phyloP scores from a whole-genome alignment of 2,797 vertebrate species.

The Typhlichthys subterraneus region DNA sequence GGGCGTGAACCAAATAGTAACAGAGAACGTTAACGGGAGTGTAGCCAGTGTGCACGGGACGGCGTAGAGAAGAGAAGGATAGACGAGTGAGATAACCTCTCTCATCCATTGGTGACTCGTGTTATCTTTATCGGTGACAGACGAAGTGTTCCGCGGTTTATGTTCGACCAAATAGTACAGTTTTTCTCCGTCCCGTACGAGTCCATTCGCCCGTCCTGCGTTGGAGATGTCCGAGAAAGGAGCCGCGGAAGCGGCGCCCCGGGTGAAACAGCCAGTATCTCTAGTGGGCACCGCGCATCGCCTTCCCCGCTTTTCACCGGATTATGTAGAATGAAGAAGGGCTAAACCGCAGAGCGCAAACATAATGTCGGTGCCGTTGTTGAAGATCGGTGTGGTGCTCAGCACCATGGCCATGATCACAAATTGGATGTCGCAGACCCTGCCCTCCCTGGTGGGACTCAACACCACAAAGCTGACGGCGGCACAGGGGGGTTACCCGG shows the following conservation, averaged over 20 bases:
- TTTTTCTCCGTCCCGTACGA: slow-evolving; percentile 34
- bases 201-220: slow-evolving; percentile 35
- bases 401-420: slow-evolving; percentile 98
- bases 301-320: slow-evolving; percentile 60
- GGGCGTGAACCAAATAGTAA: slow-evolving; percentile 71
- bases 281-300: slow-evolving; percentile 67
- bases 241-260: slow-evolving; percentile 71
- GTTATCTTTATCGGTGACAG: neutral
- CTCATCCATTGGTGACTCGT: neutral
- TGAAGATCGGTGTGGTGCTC: slow-evolving; percentile 94
- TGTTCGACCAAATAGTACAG: slow-evolving; percentile 1
- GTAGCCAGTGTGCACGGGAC: slow-evolving; percentile 57
- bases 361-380: slow-evolving; percentile 88
- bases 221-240: slow-evolving; percentile 73
- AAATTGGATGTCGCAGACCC: slow-evolving; percentile 97
- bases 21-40: slow-evolving; percentile 33
- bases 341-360: slow-evolving; percentile 63
- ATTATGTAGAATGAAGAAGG: slow-evolving; percentile 81
- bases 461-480: slow-evolving; percentile 92
- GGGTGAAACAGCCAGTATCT: slow-evolving; percentile 65
- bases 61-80: slow-evolving; percentile 18
- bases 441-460: slow-evolving; percentile 92
- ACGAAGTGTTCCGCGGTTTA: slow-evolving; percentile 15
- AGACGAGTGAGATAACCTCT: slow-evolving; percentile 37
- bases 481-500: slow-evolving; percentile 88